These are phyloP conservation scores for Drosophila kuntzei DNA, from an alignment of 2,888 invertebrate genomes.

Conservation along the genomic window DNA sequence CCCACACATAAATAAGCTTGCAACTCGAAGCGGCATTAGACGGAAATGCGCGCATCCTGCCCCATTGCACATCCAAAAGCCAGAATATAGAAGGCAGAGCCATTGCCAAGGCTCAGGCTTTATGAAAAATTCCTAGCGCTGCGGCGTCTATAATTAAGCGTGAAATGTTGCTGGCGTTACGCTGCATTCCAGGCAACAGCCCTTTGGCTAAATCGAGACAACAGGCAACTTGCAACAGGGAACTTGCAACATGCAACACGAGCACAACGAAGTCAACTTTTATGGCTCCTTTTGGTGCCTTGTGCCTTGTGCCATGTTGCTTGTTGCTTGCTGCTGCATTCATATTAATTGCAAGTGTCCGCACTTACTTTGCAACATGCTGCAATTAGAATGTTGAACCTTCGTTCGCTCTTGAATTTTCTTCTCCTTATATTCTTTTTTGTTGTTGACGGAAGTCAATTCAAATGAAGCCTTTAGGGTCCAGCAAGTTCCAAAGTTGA, in stretches of 20 bases:
- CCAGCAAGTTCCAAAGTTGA: constrained; percentile 46
- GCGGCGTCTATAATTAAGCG: constrained; percentile 83
- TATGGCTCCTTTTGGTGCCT: constrained; percentile 45
- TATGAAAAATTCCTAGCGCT: constrained; percentile 75
- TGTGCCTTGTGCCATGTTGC: constrained; percentile 33
- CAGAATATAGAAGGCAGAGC: background rate
- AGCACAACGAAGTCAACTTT: constrained; percentile 37
- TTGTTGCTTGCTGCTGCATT: constrained; percentile 44
- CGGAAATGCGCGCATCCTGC: constrained; percentile 62
- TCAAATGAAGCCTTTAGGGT: constrained; percentile 63
- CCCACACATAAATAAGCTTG: constrained; percentile 76
- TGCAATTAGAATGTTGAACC: constrained; percentile 74
- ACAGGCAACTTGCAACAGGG: constrained; percentile 19
- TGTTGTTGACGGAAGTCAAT: constrained; percentile 75
- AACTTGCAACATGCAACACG: constrained; percentile 32
- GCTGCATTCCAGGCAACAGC: constrained; percentile 67
- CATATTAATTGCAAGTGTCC: constrained; percentile 82
- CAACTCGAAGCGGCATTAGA: constrained; percentile 63
- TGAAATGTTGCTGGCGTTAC: constrained; percentile 81
- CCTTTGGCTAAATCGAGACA: constrained; percentile 31
- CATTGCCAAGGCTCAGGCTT: constrained; percentile 20
- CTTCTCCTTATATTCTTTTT: background rate
- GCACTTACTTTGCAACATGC: constrained; percentile 80
- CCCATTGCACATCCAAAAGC: constrained; percentile 3
- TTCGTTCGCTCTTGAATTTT: background rate